Conservation (phyloP, 2,113 vertebrate genomes). For the Cephalopholis sonnerati region DNA sequence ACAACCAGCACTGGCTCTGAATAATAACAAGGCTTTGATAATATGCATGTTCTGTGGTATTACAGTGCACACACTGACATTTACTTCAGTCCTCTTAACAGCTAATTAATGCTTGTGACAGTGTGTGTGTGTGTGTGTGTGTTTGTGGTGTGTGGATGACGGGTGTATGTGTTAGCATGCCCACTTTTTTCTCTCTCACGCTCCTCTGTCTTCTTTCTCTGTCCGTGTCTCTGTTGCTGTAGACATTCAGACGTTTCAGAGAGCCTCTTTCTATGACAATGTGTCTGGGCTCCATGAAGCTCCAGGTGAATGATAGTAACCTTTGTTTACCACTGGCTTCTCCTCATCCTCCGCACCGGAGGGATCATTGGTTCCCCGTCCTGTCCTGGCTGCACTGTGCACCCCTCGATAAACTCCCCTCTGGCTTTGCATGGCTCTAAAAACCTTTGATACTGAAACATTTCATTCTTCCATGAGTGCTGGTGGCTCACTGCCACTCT, state of each 20-base stretch:
- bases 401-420: background rate
- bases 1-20: conserved; percentile 7
- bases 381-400: conserved; percentile 42
- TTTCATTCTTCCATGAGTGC: background rate
- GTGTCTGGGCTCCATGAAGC: conserved; percentile 96
- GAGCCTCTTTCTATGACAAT: conserved; percentile 99
- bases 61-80: conserved; percentile 28
- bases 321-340: conserved; percentile 27
- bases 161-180: conserved; percentile 7
- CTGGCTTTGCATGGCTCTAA: conserved; percentile 74
- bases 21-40: conserved; percentile 33
- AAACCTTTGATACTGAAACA: conserved; percentile 6
- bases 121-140: background rate
- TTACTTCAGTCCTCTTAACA: conserved; percentile 36
- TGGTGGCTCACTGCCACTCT: background rate
- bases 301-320: conserved; percentile 92
- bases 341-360: conserved; percentile 15
- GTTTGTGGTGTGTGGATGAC: background rate
- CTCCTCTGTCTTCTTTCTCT: conserved; percentile 59
- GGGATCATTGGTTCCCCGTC: conserved; percentile 22
- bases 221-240: conserved; percentile 85
- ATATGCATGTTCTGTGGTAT: background rate
- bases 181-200: conserved; percentile 79
- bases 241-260: conserved; percentile 99
- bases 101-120: conserved; percentile 10